phyloP scores from a whole-genome alignment of 1,140 invertebrate species.

The Agraylea sexmaculata region DNA sequence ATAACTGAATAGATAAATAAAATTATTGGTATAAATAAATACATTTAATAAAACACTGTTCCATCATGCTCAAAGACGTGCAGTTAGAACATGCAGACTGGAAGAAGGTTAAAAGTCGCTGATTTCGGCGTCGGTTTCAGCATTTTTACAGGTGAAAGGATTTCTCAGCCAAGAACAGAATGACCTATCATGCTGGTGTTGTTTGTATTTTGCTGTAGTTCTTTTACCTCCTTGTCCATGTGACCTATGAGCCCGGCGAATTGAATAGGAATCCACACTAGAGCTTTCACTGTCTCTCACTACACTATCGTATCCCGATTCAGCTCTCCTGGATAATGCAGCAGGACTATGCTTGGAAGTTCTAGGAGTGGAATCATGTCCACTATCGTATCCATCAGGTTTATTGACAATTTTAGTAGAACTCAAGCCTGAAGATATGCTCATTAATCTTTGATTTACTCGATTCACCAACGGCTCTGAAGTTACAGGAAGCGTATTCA shows the following conservation, averaged over 20 bases:
- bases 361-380: slow-evolving; percentile 64
- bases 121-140: slow-evolving; percentile 51
- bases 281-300: slow-evolving; percentile 74
- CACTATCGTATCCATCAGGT: slow-evolving; percentile 66
- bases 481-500: slow-evolving; percentile 31
- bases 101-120: slow-evolving; percentile 50
- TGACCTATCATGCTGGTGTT: slow-evolving; percentile 45
- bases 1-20: too few species aligned
- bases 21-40: too few species aligned
- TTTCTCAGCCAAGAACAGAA: slow-evolving; percentile 52
- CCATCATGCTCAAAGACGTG: too few species aligned
- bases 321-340: slow-evolving; percentile 57
- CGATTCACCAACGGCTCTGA: slow-evolving; percentile 35
- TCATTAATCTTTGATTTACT: slow-evolving; percentile 42
- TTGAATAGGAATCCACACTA: slow-evolving; percentile 67
- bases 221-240: slow-evolving; percentile 42
- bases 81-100: too few species aligned
- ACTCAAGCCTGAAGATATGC: slow-evolving; percentile 43
- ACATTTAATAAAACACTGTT: too few species aligned
- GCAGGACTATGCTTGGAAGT: slow-evolving; percentile 65
- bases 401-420: slow-evolving; percentile 40
- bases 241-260: slow-evolving; percentile 50
- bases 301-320: slow-evolving; percentile 83
- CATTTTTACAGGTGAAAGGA: slow-evolving; percentile 58
- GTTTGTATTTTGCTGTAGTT: slow-evolving; percentile 40